A percentile compares a stretch with the other conserved stretches of the same genome.
Conservation (phyloP, 2,797 vertebrate species). For the Microctenopoma steveboyesi region DNA sequence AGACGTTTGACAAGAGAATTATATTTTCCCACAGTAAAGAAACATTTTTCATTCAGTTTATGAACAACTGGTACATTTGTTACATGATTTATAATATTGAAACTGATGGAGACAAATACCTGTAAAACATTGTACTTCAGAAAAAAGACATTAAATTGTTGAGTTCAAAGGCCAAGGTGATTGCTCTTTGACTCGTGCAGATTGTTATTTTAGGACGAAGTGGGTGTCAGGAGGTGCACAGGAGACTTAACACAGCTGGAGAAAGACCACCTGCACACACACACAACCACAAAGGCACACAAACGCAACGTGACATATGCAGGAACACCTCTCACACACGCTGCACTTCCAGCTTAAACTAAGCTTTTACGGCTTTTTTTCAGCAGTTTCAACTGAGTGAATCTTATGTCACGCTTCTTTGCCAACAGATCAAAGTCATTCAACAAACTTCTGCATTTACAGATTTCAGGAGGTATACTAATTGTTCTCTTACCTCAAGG, state of each 20-base stretch:
- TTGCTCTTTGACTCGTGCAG: slow-evolving; percentile 52
- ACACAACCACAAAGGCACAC: slow-evolving; percentile 4
- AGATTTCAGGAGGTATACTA: slow-evolving; percentile 13
- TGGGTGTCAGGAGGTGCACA: slow-evolving; percentile 64
- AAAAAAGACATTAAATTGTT: slow-evolving; percentile 63
- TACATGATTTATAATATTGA: slow-evolving; percentile 1
- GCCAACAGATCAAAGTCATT: slow-evolving; percentile 3
- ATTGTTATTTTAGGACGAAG: slow-evolving; percentile 76
- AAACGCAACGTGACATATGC: slow-evolving; percentile 2
- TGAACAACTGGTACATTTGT: neutral
- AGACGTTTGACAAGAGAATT: neutral
- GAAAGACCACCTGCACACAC: slow-evolving; percentile 61
- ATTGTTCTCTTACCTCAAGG: slow-evolving; percentile 69
- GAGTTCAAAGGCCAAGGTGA: slow-evolving; percentile 68
- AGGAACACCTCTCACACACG: slow-evolving; percentile 1
- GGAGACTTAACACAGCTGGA: slow-evolving; percentile 68
- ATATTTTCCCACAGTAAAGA: neutral
- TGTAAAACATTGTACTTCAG: slow-evolving; percentile 27
- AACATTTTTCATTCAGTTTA: too few species aligned
- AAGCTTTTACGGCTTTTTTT: slow-evolving; percentile 18
- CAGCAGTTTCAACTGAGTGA: slow-evolving; percentile 6
- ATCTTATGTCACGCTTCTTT: slow-evolving; percentile 9
- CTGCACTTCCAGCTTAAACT: slow-evolving; percentile 9
- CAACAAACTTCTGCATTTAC: slow-evolving; percentile 5
- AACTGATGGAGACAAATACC: neutral